phyloP scores from a whole-genome alignment of 2,888 invertebrate species.

The Vesta saturnalis region DNA sequence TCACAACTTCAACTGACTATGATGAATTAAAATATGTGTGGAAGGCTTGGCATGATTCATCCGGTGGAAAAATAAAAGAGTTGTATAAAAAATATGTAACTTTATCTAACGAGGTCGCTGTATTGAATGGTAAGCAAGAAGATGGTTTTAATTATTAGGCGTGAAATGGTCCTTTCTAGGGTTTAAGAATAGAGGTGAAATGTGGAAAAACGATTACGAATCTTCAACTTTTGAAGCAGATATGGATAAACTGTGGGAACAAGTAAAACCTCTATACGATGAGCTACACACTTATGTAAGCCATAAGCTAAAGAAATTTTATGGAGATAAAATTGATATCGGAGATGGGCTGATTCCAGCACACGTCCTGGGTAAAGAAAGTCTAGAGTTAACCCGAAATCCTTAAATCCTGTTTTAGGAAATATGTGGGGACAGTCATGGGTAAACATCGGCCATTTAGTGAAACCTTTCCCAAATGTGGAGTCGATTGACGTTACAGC shows the following conservation, averaged over 20 bases:
- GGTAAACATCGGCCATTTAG: slow-evolving; percentile 64
- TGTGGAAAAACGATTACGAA: slow-evolving; percentile 65
- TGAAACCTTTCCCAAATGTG: slow-evolving; percentile 64
- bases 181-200: slow-evolving; percentile 63
- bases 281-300: slow-evolving; percentile 72
- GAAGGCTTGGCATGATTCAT: slow-evolving; percentile 72
- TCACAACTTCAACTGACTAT: slow-evolving; percentile 66
- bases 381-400: too few relatives aligned
- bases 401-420: slow-evolving; percentile 59
- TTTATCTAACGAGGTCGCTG: slow-evolving; percentile 71
- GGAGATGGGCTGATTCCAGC: slow-evolving; percentile 71
- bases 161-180: slow-evolving; percentile 55
- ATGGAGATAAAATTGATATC: slow-evolving; percentile 62
- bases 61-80: slow-evolving; percentile 70
- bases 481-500: slow-evolving; percentile 65
- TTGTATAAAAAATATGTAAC: slow-evolving; percentile 70
- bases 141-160: background rate
- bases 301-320: slow-evolving; percentile 64
- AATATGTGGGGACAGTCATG: slow-evolving; percentile 76
- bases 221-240: slow-evolving; percentile 58
- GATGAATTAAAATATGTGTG: slow-evolving; percentile 72
- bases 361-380: slow-evolving; percentile 72
- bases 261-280: slow-evolving; percentile 71
- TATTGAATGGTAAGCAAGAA: slow-evolving; percentile 21
- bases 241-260: slow-evolving; percentile 64